Conservation (phyloP, 1,140 invertebrate genomes). For the Hyphantria cunea region DNA sequence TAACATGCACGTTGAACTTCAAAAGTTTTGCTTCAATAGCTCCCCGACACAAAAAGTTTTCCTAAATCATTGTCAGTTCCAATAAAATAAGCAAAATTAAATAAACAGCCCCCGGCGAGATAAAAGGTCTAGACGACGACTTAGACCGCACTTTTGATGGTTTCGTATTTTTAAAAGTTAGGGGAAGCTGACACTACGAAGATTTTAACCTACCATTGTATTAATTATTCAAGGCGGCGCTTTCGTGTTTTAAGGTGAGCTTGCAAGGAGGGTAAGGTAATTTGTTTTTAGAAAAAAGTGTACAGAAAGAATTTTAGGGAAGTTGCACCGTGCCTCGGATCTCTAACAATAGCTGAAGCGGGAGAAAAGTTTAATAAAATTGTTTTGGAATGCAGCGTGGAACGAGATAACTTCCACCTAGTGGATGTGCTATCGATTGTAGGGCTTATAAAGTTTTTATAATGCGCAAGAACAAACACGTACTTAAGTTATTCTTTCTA, state of each 20-base stretch:
- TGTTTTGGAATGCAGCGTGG: conserved; percentile 68
- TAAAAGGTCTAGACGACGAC: conserved; percentile 74
- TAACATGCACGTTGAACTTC: conserved; percentile 34
- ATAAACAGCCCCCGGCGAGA: conserved; percentile 71
- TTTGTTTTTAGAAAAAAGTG: conserved; percentile 71
- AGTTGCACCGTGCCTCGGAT: conserved; percentile 56
- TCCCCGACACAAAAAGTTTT: conserved; percentile 57
- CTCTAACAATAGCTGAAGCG: conserved; percentile 47
- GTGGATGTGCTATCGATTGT: conserved; percentile 56
- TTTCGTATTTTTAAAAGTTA: conserved; percentile 76
- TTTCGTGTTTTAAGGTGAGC: conserved; percentile 74
- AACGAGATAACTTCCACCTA: conserved; percentile 57
- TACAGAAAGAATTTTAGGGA: conserved; percentile 63
- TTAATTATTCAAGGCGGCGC: conserved; percentile 79
- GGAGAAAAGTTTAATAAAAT: conserved; percentile 72
- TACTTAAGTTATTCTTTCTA: neutral
- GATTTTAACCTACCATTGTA: conserved; percentile 80
- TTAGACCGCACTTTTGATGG: conserved; percentile 72
- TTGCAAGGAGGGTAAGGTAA: conserved; percentile 61
- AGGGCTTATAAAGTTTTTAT: conserved; percentile 42
- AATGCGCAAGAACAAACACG: conserved; percentile 20
- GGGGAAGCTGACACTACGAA: conserved; percentile 79
- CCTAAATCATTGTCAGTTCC: conserved; percentile 72
- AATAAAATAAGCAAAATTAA: conserved; percentile 78
- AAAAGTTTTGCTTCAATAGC: conserved; percentile 49